A percentile compares a stretch with the other conserved stretches of the same genome.
These are phyloP conservation scores for Teleiodes luculella DNA, from an alignment of 2,888 invertebrate species.

Conservation along the genomic window DNA sequence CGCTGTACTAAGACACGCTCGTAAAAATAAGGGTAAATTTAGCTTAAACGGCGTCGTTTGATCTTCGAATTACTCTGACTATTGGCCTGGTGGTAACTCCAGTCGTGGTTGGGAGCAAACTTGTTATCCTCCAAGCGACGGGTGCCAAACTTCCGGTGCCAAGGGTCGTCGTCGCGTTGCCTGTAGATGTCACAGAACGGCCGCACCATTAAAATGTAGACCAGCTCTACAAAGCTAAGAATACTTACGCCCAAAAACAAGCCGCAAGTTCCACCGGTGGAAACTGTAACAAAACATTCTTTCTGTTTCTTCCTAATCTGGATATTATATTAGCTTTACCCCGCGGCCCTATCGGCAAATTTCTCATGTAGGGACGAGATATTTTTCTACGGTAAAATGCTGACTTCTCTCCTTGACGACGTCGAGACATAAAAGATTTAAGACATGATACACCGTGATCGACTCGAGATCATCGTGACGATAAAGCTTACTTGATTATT, in stretches of 20 bases:
- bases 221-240: slow-evolving; percentile 81
- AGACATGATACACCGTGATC: no score
- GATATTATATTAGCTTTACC: no score
- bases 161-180: slow-evolving; percentile 61
- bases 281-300: slow-evolving; percentile 64
- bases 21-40: not conserved
- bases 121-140: slow-evolving; percentile 55
- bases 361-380: no score
- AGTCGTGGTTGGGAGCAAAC: slow-evolving; percentile 46
- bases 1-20: no score
- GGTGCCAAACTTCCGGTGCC: slow-evolving; percentile 60
- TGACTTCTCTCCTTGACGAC: no score
- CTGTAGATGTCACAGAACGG: slow-evolving; percentile 69
- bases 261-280: slow-evolving; percentile 82
- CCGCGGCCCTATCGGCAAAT: no score
- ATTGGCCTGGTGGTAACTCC: slow-evolving; percentile 33
- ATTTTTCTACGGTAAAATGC: no score
- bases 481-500: no score
- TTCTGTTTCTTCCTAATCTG: no score
- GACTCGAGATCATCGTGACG: no score
- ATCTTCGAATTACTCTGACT: not conserved
- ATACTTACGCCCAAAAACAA: slow-evolving; percentile 82
- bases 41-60: slow-evolving; percentile 5
- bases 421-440: no score
- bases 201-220: slow-evolving; percentile 76